These are phyloP conservation scores for Halocynthia roretzi DNA, from an alignment of 23 tunicate genomes.

Conservation along the genomic window DNA sequence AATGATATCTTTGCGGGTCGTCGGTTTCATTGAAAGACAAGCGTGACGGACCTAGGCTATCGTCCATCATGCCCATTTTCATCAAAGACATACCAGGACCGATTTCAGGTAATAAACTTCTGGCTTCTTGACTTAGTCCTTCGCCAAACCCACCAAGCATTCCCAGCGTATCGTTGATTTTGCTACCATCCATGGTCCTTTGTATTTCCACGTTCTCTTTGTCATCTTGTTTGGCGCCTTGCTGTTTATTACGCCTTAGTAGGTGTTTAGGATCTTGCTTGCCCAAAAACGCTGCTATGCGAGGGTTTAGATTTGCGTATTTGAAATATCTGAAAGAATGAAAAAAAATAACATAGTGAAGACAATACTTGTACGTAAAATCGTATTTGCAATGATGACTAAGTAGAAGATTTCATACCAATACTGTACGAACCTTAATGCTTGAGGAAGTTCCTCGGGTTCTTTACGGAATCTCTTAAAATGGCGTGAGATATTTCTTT, in stretches of 20 bases:
- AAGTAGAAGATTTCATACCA: neutral
- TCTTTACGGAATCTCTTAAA: constrained; percentile 84
- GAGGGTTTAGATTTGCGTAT: constrained; percentile 86
- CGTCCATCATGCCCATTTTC: constrained; percentile 33
- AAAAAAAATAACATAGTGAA: neutral
- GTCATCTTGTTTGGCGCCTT: constrained; percentile 53
- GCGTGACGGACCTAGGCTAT: constrained; percentile 38
- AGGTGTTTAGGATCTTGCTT: constrained; percentile 78
- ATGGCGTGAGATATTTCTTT: constrained; percentile 57
- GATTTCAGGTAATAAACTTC: constrained; percentile 66
- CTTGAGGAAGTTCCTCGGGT: constrained; percentile 87
- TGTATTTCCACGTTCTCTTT: constrained; percentile 38
- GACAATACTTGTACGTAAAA: neutral
- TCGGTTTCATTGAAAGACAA: constrained; percentile 59
- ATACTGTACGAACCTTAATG: constrained; percentile 38
- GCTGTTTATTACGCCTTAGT: constrained; percentile 52
- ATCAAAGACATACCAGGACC: constrained; percentile 26
- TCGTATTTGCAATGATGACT: neutral
- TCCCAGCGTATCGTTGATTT: constrained; percentile 33
- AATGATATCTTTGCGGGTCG: constrained; percentile 80
- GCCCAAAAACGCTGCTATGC: constrained; percentile 85
- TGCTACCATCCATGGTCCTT: constrained; percentile 18
- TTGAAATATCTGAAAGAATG: constrained; percentile 75
- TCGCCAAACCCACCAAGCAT: constrained; percentile 55
- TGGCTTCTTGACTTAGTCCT: constrained; percentile 61